Conservation (phyloP, 1,140 invertebrate species). For the Bombus pyrosoma region DNA sequence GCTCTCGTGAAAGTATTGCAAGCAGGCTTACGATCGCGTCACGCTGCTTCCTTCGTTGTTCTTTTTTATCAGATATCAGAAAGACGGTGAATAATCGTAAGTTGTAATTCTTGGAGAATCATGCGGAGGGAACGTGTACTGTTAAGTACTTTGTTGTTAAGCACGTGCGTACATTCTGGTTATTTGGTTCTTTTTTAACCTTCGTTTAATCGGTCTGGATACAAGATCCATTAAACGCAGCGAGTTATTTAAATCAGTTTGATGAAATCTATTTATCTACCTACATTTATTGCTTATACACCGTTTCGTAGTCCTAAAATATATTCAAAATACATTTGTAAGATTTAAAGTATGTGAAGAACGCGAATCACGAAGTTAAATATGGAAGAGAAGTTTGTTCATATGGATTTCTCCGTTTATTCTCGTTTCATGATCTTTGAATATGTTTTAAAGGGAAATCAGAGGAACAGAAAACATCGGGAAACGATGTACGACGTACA, state of each 20-base stretch:
- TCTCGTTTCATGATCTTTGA: not conserved
- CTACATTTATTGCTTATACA: not conserved
- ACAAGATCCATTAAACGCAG: not conserved
- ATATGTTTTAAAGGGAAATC: not conserved
- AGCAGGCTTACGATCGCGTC: conserved; percentile 14
- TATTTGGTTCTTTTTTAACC: too few species aligned
- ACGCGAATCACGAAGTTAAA: not conserved
- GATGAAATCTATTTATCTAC: not conserved
- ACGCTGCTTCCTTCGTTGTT: not conserved
- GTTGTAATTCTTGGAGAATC: not conserved
- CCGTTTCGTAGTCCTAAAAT: too few species aligned
- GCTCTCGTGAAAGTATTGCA: not conserved
- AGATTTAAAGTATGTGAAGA: not conserved
- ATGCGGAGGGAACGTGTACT: too few species aligned
- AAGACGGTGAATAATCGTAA: conserved; percentile 4
- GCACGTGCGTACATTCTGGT: not conserved
- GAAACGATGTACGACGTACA: not conserved
- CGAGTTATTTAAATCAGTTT: not conserved
- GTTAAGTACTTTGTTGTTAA: not conserved
- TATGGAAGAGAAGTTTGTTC: not conserved
- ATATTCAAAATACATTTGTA: not conserved
- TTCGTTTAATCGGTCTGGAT: not conserved
- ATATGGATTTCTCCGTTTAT: not conserved
- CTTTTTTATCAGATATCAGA: conserved; percentile 8
- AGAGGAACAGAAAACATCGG: too few species aligned